A percentile compares a stretch with the other conserved stretches of the same genome.
phyloP scores from a whole-genome alignment of 2,113 vertebrate genomes.

The Scolopax mira region DNA sequence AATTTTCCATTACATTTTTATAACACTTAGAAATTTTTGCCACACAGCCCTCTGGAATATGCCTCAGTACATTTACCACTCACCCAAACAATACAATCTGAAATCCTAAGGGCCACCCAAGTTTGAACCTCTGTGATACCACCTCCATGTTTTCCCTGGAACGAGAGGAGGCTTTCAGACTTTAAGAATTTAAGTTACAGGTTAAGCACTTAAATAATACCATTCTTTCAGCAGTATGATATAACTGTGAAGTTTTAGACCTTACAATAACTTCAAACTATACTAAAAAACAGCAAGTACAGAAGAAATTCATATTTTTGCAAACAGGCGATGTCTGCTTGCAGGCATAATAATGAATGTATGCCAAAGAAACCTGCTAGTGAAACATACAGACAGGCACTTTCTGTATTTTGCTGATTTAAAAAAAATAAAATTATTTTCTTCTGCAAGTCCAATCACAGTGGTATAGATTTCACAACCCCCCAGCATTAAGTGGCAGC shows the following conservation, averaged over 20 bases:
- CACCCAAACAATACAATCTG: slow-evolving; percentile 24
- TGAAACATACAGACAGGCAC: not conserved
- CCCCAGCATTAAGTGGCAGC: not conserved
- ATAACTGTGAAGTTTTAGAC: not conserved
- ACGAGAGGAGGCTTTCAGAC: slow-evolving; percentile 14
- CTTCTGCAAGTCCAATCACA: not conserved
- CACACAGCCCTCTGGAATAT: slow-evolving; percentile 44
- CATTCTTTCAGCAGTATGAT: not conserved
- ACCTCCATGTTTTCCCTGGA: slow-evolving; percentile 18
- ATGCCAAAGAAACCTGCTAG: not conserved
- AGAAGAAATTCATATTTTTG: not conserved
- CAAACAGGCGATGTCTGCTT: not conserved
- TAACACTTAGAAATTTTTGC: slow-evolving; percentile 35
- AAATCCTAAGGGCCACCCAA: slow-evolving; percentile 44
- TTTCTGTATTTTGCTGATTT: no score
- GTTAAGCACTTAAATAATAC: slow-evolving; percentile 1
- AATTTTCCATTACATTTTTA: slow-evolving; percentile 63
- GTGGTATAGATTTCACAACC: not conserved
- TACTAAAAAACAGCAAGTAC: not conserved
- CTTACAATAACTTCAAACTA: not conserved
- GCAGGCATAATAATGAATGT: not conserved
- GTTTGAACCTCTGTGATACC: not conserved
- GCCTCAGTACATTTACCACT: slow-evolving; percentile 20
- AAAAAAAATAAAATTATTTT: not conserved
- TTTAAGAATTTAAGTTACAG: not conserved